Evolutionary conservation across 2,113 vertebrate genomes (phyloP), one percentile per base, ranked within the genome.

Genomic region (Diadophis punctatus): DNA sequence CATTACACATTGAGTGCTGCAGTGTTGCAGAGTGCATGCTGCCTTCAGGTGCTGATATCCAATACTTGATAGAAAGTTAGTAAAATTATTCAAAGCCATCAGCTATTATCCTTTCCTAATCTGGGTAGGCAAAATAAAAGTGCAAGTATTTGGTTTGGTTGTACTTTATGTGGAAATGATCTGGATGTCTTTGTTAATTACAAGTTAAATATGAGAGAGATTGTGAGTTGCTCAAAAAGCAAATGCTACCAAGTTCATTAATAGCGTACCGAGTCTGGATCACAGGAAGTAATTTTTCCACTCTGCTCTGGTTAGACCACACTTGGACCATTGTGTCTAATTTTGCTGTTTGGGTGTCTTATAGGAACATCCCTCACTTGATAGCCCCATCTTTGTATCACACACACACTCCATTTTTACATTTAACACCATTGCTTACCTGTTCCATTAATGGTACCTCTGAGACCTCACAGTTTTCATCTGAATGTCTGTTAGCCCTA

Each of bases 391-490:
- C 5, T 22, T 30, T 53, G 16, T 34, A 34, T 9, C 25, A 46
- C 14, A 11, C 39, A 11, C 39, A 46, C 5, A 46, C n/a, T 0
- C 16, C 5, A 18, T 85, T 51, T 87, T 80, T 55, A 84, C 2
- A 0, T 39, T 51, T 52, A 86, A 30, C 22, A 43, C 18, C 1
- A 43, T 55, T 25, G 92, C 55, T 12, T 91, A 97, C 97, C 95
- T 97, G 97, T 85, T 97, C 96, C 87, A 93, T 86, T 8, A 94
- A 94, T 48, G 96, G 96, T 0, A 27, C 96, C 94, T 94, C 88
- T 0, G 96, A 96, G 92, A 97, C 4, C 86, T 96, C 94, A 6
- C 53, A 43, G 27, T 53, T 1, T 0, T 86, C 3, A 39, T 95
- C 93, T 34, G 93, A 25, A 4, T 23, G n/a, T 27, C 60, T 91